Conservation (phyloP, 2,888 invertebrate genomes). For the Erebia ligea region DNA sequence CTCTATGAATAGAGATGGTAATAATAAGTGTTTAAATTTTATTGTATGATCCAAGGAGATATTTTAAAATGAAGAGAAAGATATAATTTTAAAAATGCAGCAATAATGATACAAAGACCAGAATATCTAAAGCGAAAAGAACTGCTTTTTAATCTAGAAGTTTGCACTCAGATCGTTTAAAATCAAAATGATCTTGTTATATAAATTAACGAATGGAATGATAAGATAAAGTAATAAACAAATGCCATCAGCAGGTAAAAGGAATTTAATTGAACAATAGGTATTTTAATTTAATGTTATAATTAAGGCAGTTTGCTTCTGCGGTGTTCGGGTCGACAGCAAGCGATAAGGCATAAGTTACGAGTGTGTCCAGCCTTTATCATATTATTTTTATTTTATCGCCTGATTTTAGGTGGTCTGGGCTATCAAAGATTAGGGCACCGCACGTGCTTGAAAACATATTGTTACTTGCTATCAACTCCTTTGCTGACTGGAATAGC, state of each 20-base stretch:
- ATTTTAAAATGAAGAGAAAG: too few species aligned
- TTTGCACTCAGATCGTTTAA: background rate
- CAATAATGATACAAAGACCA: background rate
- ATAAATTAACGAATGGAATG: conserved; percentile 1
- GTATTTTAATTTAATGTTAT: conserved; percentile 41
- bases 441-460: background rate
- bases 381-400: conserved; percentile 37
- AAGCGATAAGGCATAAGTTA: conserved; percentile 36
- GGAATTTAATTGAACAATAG: conserved; percentile 13
- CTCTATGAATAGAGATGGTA: background rate
- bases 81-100: too few species aligned
- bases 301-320: conserved; percentile 40
- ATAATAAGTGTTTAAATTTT: too few species aligned
- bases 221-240: conserved; percentile 12
- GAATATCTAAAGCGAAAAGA: background rate
- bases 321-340: conserved; percentile 30
- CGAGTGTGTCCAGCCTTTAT: conserved; percentile 32
- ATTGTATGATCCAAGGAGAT: too few species aligned
- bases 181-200: background rate
- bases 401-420: conserved; percentile 39
- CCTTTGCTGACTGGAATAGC: background rate
- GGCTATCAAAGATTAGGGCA: conserved; percentile 37
- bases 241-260: conserved; percentile 17
- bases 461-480: background rate
- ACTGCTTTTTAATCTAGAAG: background rate